phyloP scores from a whole-genome alignment of 2,113 vertebrate species.

The Azemiops feae region DNA sequence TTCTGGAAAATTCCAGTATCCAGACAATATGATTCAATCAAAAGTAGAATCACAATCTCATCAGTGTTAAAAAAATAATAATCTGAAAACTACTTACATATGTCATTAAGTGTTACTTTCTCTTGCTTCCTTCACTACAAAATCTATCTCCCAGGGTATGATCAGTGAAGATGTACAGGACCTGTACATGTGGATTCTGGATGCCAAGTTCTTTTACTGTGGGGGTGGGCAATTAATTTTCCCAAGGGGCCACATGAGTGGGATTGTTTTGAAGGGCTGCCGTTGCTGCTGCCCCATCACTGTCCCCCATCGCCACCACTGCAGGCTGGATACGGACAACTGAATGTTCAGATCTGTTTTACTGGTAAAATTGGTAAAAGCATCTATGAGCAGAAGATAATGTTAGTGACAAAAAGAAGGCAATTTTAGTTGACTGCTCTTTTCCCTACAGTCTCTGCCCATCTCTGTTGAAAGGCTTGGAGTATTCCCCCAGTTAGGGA shows the following conservation, averaged over 20 bases:
- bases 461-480: background rate
- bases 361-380: background rate
- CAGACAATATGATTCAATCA: background rate
- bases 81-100: background rate
- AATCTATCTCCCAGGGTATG: background rate
- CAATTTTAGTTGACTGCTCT: background rate
- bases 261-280: background rate
- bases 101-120: background rate
- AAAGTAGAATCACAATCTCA: background rate
- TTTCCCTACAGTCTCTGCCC: background rate
- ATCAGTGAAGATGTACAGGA: background rate
- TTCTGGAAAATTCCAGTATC: background rate
- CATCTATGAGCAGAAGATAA: background rate
- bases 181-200: background rate
- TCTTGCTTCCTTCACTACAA: background rate
- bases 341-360: background rate
- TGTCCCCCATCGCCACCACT: background rate
- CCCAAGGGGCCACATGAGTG: background rate
- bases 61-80: background rate
- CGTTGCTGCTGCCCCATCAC: background rate
- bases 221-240: background rate
- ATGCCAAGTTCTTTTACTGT: background rate
- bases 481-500: background rate
- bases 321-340: background rate
- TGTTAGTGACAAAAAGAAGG: background rate